These are phyloP conservation scores for Tadarida brasiliensis DNA, from an alignment of 2,797 vertebrate genomes.

Conservation along the genomic window DNA sequence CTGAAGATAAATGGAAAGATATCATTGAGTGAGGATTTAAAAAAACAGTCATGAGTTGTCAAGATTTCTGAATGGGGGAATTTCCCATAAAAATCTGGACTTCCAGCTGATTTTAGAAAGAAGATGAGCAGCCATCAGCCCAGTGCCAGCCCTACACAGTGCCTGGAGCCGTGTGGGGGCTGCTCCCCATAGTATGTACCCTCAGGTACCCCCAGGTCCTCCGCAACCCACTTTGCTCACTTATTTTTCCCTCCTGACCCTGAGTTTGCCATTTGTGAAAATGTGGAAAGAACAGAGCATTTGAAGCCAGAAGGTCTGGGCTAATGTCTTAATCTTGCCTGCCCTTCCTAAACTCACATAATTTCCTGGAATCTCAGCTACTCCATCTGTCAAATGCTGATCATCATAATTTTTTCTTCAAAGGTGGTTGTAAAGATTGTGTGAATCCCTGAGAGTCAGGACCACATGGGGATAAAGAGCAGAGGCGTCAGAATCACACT, in stretches of 20 bases:
- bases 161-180: fast-evolving
- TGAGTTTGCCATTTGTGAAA: neutral
- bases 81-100: neutral
- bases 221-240: neutral
- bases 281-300: neutral
- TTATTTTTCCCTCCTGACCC: neutral
- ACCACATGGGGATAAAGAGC: fast-evolving
- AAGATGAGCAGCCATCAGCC: neutral
- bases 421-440: neutral
- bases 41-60: neutral
- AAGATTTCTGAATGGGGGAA: neutral
- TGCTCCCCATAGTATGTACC: fast-evolving
- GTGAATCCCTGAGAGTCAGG: neutral
- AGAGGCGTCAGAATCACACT: neutral
- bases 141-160: fast-evolving
- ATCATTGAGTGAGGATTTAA: too few species aligned
- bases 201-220: neutral
- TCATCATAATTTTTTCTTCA: neutral
- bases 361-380: neutral
- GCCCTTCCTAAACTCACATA: neutral
- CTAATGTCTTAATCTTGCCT: neutral
- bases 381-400: neutral
- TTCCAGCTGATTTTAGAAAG: neutral
- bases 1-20: too few species aligned
- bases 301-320: neutral